A percentile compares a stretch with the other conserved stretches of the same genome.
Conservation (phyloP, 2,797 vertebrate genomes). For the Manis pentadactyla region DNA sequence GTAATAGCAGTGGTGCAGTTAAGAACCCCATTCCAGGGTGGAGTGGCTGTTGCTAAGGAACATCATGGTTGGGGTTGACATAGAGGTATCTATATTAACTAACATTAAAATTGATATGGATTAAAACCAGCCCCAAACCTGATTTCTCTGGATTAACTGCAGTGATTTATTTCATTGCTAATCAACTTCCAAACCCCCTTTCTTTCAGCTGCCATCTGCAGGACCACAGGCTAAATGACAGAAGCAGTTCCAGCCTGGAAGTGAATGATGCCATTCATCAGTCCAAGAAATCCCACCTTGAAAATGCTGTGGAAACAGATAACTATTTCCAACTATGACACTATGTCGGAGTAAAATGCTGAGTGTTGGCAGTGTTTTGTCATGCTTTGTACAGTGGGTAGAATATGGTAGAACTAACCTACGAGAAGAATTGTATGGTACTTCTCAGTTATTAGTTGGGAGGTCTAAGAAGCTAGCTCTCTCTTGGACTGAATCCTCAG, state of each 20-base stretch:
- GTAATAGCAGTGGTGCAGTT: too few species aligned
- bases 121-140: constrained; percentile 25
- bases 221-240: constrained; percentile 38
- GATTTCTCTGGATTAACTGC: constrained; percentile 41
- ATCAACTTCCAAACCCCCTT: constrained; percentile 43
- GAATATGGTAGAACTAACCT: too few species aligned
- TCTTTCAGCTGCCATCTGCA: constrained; percentile 36
- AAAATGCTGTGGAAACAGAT: constrained; percentile 53
- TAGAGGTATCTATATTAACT: too few species aligned
- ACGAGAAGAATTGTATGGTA: too few species aligned
- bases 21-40: too few species aligned
- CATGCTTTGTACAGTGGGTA: too few species aligned
- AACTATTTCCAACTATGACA: neutral
- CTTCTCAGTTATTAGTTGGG: too few species aligned
- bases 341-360: constrained; percentile 30
- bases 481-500: too few species aligned
- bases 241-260: constrained; percentile 41
- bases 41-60: too few species aligned
- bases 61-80: too few species aligned
- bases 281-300: neutral
- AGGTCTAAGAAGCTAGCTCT: too few species aligned
- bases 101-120: too few species aligned
- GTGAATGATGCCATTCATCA: constrained; percentile 34
- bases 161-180: constrained; percentile 61
- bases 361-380: neutral